A percentile compares a stretch with the other conserved stretches of the same genome.
phyloP scores from a whole-genome alignment of 2,797 vertebrate species.

The Peromyscus aztecus region DNA sequence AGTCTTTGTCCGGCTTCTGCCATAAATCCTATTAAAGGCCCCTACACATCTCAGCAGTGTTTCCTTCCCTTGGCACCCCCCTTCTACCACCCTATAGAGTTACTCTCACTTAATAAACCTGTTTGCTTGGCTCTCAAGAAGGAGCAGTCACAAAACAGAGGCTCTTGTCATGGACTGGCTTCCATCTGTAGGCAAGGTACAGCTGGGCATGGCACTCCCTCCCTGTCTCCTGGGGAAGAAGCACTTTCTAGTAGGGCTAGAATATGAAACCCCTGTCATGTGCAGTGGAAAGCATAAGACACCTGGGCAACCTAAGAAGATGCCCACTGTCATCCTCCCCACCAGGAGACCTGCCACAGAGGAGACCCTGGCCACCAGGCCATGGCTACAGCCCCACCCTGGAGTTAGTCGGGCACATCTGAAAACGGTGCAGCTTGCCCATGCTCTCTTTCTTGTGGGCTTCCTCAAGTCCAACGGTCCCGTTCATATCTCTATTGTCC shows the following conservation, averaged over 20 bases:
- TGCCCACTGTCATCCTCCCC: neutral
- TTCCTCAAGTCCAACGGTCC: neutral
- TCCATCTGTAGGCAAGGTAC: neutral
- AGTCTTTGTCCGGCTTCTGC: neutral
- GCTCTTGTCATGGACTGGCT: neutral
- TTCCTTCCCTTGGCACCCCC: neutral
- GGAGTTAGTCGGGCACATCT: neutral
- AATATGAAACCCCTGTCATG: neutral
- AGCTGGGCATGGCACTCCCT: neutral
- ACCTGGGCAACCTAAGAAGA: neutral
- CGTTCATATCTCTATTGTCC: neutral
- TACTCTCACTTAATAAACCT: neutral
- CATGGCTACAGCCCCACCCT: neutral
- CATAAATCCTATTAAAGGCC: neutral
- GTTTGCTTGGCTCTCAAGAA: neutral
- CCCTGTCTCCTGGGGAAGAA: neutral
- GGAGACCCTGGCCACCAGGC: neutral
- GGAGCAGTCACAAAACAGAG: neutral
- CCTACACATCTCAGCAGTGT: neutral
- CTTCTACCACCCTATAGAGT: no score
- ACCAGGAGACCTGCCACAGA: neutral
- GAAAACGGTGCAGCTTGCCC: neutral
- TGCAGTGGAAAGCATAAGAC: neutral
- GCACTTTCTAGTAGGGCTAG: neutral
- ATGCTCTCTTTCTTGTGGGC: neutral